Evolutionary conservation across 2,888 invertebrate species (phyloP), one percentile per base, ranked within the genome.

Genomic region (Synanthedon formicaeformis): DNA sequence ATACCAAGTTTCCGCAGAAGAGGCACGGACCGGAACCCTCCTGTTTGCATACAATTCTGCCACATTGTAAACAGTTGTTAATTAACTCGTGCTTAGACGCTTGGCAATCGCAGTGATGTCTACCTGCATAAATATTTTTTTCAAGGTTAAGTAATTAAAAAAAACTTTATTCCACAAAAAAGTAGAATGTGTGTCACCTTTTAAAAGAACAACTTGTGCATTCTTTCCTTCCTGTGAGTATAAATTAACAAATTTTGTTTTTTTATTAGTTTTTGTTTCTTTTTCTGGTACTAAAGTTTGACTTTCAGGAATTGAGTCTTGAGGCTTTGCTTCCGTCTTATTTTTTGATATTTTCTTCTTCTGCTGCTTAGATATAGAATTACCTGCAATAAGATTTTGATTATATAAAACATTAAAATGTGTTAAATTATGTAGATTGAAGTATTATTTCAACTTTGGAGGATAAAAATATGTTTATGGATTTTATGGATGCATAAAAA

Each of bases 21-120:
- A 98, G 90, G 71, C 99, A 99, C 0, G 98, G 97, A 0, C 99
- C 99, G 8, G 97, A 94, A 1, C 99, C 98, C 85, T 99, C 99
- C 81, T 98, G 97, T 53, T 91, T 91, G 78, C 99, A 99, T 4
- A 99, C 94, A 57, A 99, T 94, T 54, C 98, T 90, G 0, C 99
- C 99, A 80, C 99, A 99, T 56, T 91, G 91, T 11, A 94, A 73
- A 69, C 99, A 99, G 79, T 99, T 99, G 73, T 96, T 96, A 54
- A 99, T 89, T 50, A 99, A 87, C 53, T 90, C 90, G 75, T 99
- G 99, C 67, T 93, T 94, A 3, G 92, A 90, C 0, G 98, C 98
- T 77, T 98, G 96, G 71, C 99, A 99, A 55, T 96, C 92, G 78
- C 99, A 99, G 51, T 87, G 87, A 66, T 94, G 94, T 41, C 99